Evolutionary conservation across 2,113 vertebrate genomes (phyloP).

Genomic region (Pelvicachromis taeniatus): DNA sequence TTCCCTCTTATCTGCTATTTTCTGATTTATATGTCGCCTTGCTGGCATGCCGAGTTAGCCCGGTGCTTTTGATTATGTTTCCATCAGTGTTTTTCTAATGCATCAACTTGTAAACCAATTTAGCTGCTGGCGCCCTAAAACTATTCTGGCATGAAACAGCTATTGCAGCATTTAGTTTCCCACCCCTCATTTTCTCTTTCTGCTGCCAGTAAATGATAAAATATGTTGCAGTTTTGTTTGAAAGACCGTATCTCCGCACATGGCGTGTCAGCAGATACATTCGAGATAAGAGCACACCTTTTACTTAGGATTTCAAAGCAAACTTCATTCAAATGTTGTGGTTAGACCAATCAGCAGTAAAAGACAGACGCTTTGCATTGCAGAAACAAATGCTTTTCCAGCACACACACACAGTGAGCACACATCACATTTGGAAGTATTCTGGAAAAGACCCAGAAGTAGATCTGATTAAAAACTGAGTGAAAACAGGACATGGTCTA

Average conservation of each 20-base stretch:
- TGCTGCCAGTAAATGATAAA: conserved; percentile 70
- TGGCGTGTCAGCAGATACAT: conserved; percentile 57
- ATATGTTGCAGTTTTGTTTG: conserved; percentile 67
- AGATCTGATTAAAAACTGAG: background rate
- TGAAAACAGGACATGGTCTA: background rate
- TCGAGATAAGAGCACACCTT: conserved; percentile 59
- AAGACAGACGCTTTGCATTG: conserved; percentile 1
- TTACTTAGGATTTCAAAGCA: conserved; percentile 11
- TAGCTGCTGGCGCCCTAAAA: conserved; percentile 70
- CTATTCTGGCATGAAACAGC: conserved; percentile 70
- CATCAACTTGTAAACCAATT: conserved; percentile 73
- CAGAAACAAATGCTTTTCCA: background rate
- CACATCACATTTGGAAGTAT: background rate
- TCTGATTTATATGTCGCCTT: conserved; percentile 46
- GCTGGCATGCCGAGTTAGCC: conserved; percentile 31
- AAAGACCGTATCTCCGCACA: conserved; percentile 54
- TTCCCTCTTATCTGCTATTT: conserved; percentile 29
- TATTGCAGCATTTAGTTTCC: conserved; percentile 56
- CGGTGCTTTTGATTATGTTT: conserved; percentile 67
- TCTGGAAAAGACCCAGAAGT: background rate
- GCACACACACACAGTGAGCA: background rate
- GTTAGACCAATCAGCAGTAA: background rate
- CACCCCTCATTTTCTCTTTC: conserved; percentile 18
- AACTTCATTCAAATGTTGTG: background rate
- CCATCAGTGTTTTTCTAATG: conserved; percentile 66